Conservation (phyloP, 1,140 invertebrate species). For the Cotesia typhae region DNA sequence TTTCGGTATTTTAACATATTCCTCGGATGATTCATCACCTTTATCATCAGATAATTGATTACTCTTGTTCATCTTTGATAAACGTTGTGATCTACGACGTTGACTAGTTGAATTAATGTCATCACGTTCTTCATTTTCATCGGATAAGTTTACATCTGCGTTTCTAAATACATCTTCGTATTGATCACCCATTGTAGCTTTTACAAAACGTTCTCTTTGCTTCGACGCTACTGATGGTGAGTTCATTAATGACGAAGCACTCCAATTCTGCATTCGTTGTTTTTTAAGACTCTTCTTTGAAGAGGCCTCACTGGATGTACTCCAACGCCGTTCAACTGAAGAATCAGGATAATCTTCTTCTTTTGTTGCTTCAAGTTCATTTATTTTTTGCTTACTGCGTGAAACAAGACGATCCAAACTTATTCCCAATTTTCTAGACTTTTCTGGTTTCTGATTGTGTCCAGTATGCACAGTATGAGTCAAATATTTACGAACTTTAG, state of each 20-base stretch:
- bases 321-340: slow-evolving; percentile 57
- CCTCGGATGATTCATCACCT: slow-evolving; percentile 45
- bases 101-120: neutral
- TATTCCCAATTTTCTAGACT: slow-evolving; percentile 56
- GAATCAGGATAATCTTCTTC: slow-evolving; percentile 39
- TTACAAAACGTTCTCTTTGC: neutral
- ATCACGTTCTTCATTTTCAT: slow-evolving; percentile 45
- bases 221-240: slow-evolving; percentile 21
- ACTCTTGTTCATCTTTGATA: neutral
- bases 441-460: slow-evolving; percentile 51
- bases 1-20: slow-evolving; percentile 76
- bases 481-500: slow-evolving; percentile 44
- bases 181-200: slow-evolving; percentile 31
- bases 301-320: slow-evolving; percentile 45
- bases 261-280: slow-evolving; percentile 43
- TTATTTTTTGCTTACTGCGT: slow-evolving; percentile 52
- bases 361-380: slow-evolving; percentile 42
- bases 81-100: neutral
- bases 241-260: slow-evolving; percentile 41
- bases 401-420: slow-evolving; percentile 58
- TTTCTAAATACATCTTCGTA: slow-evolving; percentile 54
- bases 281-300: slow-evolving; percentile 45
- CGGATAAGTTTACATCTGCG: slow-evolving; percentile 60
- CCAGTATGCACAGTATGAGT: slow-evolving; percentile 37
- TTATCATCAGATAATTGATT: neutral